These are phyloP conservation scores for Enteromius treurensis DNA, from an alignment of 2,797 vertebrate species.

Conservation along the genomic window DNA sequence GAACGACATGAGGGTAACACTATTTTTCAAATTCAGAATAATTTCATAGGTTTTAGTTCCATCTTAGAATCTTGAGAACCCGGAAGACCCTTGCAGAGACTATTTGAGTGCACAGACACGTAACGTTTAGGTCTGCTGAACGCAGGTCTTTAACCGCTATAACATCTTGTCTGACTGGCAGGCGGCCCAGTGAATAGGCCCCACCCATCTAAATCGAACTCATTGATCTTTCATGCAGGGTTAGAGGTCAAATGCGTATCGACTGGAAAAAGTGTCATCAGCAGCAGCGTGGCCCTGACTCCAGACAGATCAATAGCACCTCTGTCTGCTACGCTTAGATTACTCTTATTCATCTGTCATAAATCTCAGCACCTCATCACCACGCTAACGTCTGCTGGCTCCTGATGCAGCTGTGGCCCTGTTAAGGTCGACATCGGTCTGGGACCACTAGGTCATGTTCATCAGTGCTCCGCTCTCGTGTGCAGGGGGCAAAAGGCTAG, in stretches of 20 bases:
- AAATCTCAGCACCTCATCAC: constrained; percentile 72
- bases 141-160: constrained; percentile 12
- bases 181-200: constrained; percentile 52
- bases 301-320: constrained; percentile 92
- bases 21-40: neutral
- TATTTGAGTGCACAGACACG: neutral
- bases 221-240: constrained; percentile 88
- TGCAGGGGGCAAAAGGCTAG: constrained; percentile 45
- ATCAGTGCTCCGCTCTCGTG: constrained; percentile 36
- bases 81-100: neutral
- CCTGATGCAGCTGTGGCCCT: constrained; percentile 29
- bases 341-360: constrained; percentile 88
- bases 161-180: constrained; percentile 16
- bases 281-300: constrained; percentile 84
- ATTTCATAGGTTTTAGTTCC: neutral
- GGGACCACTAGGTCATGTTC: constrained; percentile 53
- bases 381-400: constrained; percentile 37
- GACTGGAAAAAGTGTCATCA: constrained; percentile 90
- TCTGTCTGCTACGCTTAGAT: constrained; percentile 85
- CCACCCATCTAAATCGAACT: constrained; percentile 83
- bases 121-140: neutral
- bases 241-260: constrained; percentile 88
- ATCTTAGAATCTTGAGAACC: neutral
- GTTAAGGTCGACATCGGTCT: constrained; percentile 11
- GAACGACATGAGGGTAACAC: neutral